phyloP scores from a whole-genome alignment of 2,113 vertebrate species.

The Macaca mulatta region DNA sequence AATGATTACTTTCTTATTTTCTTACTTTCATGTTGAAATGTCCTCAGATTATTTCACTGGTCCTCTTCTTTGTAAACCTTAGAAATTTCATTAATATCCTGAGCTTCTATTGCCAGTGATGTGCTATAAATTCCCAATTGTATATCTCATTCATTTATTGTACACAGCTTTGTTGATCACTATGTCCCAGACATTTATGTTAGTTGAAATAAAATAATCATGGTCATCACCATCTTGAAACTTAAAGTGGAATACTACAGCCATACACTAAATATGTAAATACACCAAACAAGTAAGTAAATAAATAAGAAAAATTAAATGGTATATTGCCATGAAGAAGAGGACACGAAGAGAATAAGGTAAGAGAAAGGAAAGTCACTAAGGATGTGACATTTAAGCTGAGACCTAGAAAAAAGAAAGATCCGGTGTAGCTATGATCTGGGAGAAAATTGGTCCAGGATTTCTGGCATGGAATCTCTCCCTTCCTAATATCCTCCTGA shows the following conservation, averaged over 20 bases:
- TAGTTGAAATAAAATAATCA: not conserved
- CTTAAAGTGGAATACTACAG: not conserved
- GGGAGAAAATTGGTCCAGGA: not conserved
- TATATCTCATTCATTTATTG: not conserved
- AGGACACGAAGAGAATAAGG: not conserved
- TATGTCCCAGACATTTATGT: not conserved
- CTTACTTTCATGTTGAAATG: not conserved
- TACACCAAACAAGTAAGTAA: not conserved
- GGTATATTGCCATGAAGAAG: not conserved
- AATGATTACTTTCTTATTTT: not conserved
- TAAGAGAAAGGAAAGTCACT: not conserved
- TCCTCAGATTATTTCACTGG: not conserved
- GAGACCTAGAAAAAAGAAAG: not conserved
- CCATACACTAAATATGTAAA: not conserved
- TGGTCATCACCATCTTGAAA: not conserved
- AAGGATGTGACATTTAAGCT: not conserved
- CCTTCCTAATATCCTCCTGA: not conserved
- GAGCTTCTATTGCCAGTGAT: not conserved
- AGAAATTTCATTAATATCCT: not conserved
- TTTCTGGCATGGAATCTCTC: not conserved
- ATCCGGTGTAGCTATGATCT: not conserved
- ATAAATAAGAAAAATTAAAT: not conserved
- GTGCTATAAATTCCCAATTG: not conserved
- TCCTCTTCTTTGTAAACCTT: not conserved
- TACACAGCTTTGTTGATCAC: not conserved